Conservation (phyloP, 2,888 invertebrate species). For the Brachyptera risi region DNA sequence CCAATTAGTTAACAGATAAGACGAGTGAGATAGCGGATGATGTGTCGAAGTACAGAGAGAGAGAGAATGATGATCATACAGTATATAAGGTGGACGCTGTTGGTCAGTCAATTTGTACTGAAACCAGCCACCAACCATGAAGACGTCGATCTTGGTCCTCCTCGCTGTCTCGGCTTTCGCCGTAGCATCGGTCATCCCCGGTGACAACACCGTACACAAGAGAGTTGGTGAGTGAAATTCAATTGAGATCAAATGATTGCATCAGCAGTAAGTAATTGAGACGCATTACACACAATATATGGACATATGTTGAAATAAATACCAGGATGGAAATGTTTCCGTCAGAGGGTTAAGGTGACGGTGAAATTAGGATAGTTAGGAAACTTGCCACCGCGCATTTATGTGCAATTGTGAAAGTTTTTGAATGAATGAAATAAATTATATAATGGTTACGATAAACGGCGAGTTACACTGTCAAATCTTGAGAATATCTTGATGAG, state of each 20-base stretch:
- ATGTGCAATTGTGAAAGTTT: too few species aligned
- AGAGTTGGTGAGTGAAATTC: slow-evolving; percentile 18
- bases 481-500: too few species aligned
- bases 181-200: slow-evolving; percentile 12
- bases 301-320: too few species aligned
- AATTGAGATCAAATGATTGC: background rate
- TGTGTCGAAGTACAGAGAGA: background rate
- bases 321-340: too few species aligned
- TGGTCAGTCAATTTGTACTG: slow-evolving; percentile 18
- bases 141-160: slow-evolving; percentile 20
- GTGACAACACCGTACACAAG: slow-evolving; percentile 15
- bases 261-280: too few species aligned
- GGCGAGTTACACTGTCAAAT: too few species aligned
- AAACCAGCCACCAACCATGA: slow-evolving; percentile 25
- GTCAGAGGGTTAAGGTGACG: too few species aligned
- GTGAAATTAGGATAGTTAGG: too few species aligned
- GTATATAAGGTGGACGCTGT: slow-evolving; percentile 9
- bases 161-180: slow-evolving; percentile 23
- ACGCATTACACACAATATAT: too few species aligned
- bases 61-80: background rate
- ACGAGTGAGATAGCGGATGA: background rate
- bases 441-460: too few species aligned
- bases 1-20: background rate
- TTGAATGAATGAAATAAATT: too few species aligned
- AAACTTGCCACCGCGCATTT: too few species aligned